phyloP scores from a whole-genome alignment of 2,797 vertebrate species.

The Monodelphis domestica region DNA sequence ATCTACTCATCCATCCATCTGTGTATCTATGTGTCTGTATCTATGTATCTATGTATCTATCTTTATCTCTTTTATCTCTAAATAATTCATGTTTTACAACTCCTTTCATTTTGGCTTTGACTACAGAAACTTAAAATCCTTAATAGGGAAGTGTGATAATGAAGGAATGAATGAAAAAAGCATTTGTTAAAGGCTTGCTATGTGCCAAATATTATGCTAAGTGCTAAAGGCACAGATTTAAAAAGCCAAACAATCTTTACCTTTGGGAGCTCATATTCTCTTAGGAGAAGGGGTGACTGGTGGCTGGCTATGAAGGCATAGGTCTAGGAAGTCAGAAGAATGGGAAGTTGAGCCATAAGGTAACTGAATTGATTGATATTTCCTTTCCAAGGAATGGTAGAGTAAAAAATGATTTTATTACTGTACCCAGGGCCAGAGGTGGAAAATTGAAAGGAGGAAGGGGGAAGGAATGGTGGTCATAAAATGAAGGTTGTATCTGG shows the following conservation, averaged over 20 bases:
- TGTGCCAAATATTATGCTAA: neutral
- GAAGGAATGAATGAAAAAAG: neutral
- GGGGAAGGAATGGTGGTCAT: neutral
- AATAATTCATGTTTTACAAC: neutral
- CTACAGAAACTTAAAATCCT: neutral
- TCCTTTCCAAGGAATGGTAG: neutral
- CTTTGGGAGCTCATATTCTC: neutral
- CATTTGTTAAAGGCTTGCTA: neutral
- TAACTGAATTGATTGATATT: neutral
- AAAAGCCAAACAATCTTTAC: neutral
- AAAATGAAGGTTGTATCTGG: neutral
- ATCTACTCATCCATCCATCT: fast-evolving
- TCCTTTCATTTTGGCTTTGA: neutral
- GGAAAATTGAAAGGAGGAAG: neutral
- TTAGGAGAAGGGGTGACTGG: neutral
- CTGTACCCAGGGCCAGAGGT: neutral
- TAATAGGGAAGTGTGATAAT: neutral
- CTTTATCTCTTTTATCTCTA: constrained; percentile 6
- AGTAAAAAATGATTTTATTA: neutral
- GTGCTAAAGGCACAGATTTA: neutral
- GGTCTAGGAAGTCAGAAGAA: neutral
- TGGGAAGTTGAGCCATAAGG: neutral
- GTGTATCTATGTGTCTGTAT: fast-evolving
- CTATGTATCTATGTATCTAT: neutral
- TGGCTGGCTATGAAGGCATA: neutral